These are phyloP conservation scores for Pitangus sulphuratus DNA, from an alignment of 2,797 vertebrate genomes.

Conservation along the genomic window DNA sequence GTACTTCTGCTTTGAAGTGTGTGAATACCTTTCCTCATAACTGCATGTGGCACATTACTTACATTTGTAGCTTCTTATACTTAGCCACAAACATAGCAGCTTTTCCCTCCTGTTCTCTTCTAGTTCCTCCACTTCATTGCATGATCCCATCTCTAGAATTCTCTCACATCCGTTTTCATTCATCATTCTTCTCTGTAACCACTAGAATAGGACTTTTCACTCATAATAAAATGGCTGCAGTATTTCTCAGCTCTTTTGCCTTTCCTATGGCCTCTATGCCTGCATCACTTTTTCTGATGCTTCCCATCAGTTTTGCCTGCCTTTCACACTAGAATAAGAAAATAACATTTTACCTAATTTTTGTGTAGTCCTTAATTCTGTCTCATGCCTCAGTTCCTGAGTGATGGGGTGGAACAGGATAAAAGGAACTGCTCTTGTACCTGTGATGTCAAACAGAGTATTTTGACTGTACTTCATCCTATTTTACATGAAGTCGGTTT, in stretches of 20 bases:
- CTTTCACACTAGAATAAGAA: background rate
- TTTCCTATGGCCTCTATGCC: background rate
- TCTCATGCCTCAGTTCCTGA: background rate
- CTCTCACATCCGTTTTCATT: background rate
- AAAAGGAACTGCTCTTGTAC: background rate
- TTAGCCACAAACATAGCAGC: background rate
- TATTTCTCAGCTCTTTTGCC: background rate
- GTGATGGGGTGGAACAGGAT: background rate
- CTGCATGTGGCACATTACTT: fast-evolving
- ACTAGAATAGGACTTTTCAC: background rate
- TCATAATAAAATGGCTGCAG: background rate
- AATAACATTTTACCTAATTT: background rate
- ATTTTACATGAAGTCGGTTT: background rate
- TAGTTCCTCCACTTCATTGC: background rate
- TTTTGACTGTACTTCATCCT: background rate
- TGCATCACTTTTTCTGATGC: background rate
- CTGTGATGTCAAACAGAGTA: background rate
- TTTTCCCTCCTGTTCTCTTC: background rate
- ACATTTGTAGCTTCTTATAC: background rate
- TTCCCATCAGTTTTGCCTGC: background rate
- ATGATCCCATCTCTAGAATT: background rate
- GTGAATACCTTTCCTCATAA: background rate
- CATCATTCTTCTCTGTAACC: background rate
- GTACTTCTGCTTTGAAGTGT: background rate
- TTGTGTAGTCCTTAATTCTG: background rate